These are phyloP conservation scores for Spisula solida DNA, from an alignment of 2,888 invertebrate genomes.

Conservation along the genomic window DNA sequence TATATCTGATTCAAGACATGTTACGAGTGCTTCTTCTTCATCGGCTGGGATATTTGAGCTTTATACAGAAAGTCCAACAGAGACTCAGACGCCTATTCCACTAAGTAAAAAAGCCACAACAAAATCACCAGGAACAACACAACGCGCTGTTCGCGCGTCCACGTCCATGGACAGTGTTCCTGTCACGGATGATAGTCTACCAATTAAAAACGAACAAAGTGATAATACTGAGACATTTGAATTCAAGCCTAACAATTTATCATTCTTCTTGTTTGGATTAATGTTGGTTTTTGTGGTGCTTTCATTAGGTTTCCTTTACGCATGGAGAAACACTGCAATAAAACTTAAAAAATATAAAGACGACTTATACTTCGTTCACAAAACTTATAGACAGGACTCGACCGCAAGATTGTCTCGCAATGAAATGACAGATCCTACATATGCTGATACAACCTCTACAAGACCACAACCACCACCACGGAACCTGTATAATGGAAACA, in stretches of 20 bases:
- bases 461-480: constrained; percentile 48
- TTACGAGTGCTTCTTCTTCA: neutral
- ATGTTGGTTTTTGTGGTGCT: constrained; percentile 28
- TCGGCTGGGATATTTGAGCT: neutral
- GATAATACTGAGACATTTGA: neutral
- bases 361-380: constrained; percentile 62
- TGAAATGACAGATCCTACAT: constrained; percentile 56
- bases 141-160: neutral
- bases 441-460: constrained; percentile 41
- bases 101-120: neutral
- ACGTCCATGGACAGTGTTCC: neutral
- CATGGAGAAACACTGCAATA: constrained; percentile 47
- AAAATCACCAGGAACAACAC: neutral
- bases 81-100: neutral
- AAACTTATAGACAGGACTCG: constrained; percentile 58
- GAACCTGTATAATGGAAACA: neutral
- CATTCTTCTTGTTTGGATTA: constrained; percentile 47
- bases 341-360: constrained; percentile 49
- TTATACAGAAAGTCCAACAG: neutral
- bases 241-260: constrained; percentile 35
- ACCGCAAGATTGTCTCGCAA: constrained; percentile 34
- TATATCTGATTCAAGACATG: neutral
- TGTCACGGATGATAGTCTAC: neutral
- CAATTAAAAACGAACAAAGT: neutral
- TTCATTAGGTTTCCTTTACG: constrained; percentile 39